phyloP scores from a whole-genome alignment of 2,888 invertebrate genomes.

The Harpagoxenus sublaevis region DNA sequence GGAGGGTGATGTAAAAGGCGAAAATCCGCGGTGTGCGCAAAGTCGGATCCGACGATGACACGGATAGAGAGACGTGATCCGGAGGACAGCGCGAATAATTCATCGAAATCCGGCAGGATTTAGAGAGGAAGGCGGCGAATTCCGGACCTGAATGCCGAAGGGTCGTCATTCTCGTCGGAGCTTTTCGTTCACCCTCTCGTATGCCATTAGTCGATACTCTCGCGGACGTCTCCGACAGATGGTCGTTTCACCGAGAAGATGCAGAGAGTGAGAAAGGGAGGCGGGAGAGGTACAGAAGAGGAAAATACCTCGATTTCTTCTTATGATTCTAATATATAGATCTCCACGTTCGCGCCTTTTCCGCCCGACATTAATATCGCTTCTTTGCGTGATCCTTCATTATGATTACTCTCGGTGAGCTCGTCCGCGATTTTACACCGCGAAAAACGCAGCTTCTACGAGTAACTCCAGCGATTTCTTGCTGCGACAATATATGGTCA shows the following conservation, averaged over 20 bases:
- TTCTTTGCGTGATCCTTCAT: conserved; percentile 51
- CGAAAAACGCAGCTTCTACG: conserved; percentile 19
- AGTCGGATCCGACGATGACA: conserved; percentile 30
- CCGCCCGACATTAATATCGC: conserved; percentile 56
- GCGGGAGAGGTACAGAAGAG: too few relatives aligned
- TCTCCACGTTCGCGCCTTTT: conserved; percentile 74
- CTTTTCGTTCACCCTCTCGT: conserved; percentile 49
- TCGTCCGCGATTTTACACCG: conserved; percentile 14
- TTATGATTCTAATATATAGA: conserved; percentile 66
- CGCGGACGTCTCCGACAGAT: conserved; percentile 69
- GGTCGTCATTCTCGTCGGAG: conserved; percentile 56
- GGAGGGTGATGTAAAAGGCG: conserved; percentile 26
- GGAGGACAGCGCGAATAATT: conserved; percentile 53
- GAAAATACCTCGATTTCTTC: conserved; percentile 70
- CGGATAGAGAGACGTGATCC: conserved; percentile 26
- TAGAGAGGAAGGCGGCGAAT: conserved; percentile 27
- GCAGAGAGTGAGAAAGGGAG: not conserved
- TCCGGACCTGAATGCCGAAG: conserved; percentile 22
- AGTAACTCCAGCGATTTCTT: conserved; percentile 9
- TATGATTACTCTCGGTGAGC: conserved; percentile 22
- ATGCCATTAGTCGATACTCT: conserved; percentile 64
- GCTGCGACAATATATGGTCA: conserved; percentile 33
- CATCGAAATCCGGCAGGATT: conserved; percentile 61
- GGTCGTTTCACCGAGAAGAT: conserved; percentile 72
- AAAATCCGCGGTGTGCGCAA: conserved; percentile 42